Conservation (phyloP, 2,113 vertebrate genomes). For the Mesembrinibis cayennensis region DNA sequence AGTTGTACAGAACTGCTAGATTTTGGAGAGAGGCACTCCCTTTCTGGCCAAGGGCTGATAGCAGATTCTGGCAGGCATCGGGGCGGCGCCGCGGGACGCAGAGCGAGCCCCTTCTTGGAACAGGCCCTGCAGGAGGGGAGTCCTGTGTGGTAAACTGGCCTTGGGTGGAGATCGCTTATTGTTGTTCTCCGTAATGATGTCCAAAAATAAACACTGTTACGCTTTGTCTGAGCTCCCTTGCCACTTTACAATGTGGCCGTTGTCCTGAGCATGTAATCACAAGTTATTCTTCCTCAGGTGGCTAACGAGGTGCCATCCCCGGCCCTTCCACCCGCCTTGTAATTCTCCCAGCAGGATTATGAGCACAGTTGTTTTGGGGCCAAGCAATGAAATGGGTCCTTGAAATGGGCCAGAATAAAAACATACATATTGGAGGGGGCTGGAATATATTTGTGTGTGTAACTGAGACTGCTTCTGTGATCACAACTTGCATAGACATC, state of each 20-base stretch:
- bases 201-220: neutral
- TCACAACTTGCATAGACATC: neutral
- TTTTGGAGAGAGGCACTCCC: neutral
- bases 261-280: neutral
- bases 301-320: neutral
- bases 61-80: neutral
- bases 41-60: neutral
- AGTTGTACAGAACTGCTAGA: neutral
- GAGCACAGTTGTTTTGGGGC: neutral
- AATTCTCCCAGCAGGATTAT: neutral
- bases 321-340: neutral
- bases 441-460: neutral
- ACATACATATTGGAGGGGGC: neutral
- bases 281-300: neutral
- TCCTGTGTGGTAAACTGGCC: neutral
- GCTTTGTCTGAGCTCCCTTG: neutral
- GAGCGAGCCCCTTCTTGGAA: neutral
- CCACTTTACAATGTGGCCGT: neutral
- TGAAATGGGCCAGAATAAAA: neutral
- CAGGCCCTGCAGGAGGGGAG: neutral
- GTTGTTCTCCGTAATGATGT: neutral
- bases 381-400: neutral
- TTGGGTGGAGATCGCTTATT: neutral
- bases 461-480: neutral
- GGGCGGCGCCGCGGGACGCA: fast-evolving